phyloP scores from a whole-genome alignment of 1,140 invertebrate genomes.

The Helicorthomorpha holstii region DNA sequence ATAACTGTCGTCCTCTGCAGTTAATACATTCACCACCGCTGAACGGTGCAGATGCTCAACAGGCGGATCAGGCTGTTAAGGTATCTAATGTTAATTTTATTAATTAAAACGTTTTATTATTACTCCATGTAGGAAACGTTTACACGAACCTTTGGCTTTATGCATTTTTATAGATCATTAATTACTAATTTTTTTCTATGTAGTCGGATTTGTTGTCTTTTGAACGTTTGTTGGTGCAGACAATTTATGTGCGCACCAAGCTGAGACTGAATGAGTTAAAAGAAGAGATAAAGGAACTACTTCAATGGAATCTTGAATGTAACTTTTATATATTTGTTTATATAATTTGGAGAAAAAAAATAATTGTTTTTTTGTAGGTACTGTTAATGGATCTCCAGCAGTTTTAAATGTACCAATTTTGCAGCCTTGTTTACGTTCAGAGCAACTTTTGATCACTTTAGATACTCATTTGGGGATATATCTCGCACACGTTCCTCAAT shows the following conservation, averaged over 20 bases:
- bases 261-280: constrained; percentile 65
- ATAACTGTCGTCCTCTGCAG: constrained; percentile 59
- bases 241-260: constrained; percentile 79
- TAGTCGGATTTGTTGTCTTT: constrained; percentile 74
- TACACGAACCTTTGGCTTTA: constrained; percentile 54
- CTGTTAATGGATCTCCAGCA: constrained; percentile 63
- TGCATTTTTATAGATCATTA: no score
- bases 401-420: constrained; percentile 76
- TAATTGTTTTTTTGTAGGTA: constrained; percentile 27
- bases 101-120: no score
- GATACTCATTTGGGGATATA: constrained; percentile 86
- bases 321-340: constrained; percentile 19
- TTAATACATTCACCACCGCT: constrained; percentile 76
- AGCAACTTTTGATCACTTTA: constrained; percentile 76
- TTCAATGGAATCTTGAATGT: constrained; percentile 50
- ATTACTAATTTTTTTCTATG: constrained; percentile 12
- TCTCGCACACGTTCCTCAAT: constrained; percentile 69
- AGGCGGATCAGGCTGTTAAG: constrained; percentile 27
- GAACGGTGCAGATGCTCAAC: constrained; percentile 38
- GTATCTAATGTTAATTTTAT: no score
- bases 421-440: constrained; percentile 69
- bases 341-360: neutral
- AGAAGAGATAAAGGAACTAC: constrained; percentile 48
- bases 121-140: constrained; percentile 37
- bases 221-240: constrained; percentile 90